Evolutionary conservation across 1,140 invertebrate genomes (phyloP).

Genomic region (Littorina saxatilis): DNA sequence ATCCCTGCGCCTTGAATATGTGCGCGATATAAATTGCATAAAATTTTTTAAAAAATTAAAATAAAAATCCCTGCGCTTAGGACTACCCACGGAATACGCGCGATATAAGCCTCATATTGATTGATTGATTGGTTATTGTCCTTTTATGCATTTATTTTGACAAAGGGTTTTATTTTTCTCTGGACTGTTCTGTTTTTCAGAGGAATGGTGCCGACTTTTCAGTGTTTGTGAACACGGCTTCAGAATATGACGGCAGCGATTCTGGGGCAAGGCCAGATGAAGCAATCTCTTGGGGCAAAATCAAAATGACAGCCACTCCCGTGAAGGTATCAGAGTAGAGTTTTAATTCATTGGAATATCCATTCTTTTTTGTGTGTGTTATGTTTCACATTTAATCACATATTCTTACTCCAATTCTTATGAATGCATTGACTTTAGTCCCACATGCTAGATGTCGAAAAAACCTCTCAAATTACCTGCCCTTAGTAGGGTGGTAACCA

Average conservation of each 20-base stretch:
- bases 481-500: no score
- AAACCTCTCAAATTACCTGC: no score
- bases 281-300: constrained; percentile 99
- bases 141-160: no score
- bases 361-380: not conserved
- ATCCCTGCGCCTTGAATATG: no score
- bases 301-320: constrained; percentile 90
- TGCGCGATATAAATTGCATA: no score
- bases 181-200: constrained; percentile 79
- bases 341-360: not conserved
- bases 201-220: constrained; percentile 98
- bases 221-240: constrained; percentile 97
- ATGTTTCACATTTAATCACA: not conserved
- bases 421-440: not conserved
- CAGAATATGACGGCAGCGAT: constrained; percentile 99
- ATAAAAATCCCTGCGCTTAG: no score
- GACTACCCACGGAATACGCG: no score
- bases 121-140: no score
- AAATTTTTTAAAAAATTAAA: no score
- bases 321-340: constrained; percentile 86
- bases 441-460: no score
- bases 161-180: no score
- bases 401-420: constrained; percentile 15
- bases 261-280: constrained; percentile 98
- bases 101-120: no score